Base-by-base conservation (phyloP, 2,888 invertebrate genomes). In the Eupithecia subfuscata region DNA sequence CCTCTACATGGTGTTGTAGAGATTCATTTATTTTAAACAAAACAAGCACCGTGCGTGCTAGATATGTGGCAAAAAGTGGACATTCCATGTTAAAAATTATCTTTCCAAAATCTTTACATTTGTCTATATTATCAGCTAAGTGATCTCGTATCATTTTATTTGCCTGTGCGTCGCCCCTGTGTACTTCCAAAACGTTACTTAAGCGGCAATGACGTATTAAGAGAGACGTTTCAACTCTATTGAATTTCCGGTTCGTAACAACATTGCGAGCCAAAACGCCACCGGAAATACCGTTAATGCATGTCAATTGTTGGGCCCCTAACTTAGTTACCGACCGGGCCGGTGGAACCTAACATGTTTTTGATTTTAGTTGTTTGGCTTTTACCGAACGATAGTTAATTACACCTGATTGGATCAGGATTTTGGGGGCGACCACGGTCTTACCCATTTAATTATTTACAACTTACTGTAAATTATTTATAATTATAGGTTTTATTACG, bases 231-330 rank as follows among this genome's bases (percentile, higher is more conserved):
- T 87, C 65, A 87, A 87, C 86, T 90, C 89, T 89, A 94, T 93
- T 90, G 92, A 94, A 93, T 94, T 94, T 94, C 94, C 94, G 92
- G 90, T 79, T 88, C 85, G 88, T 93, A 93, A 93, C 86, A 89
- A 91, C 85, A 84, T 92, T 88, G 86, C 85, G 86, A 84, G 84
- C 85, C 88, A 18, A 86, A 89, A 89, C 89, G 89, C 85, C 86
- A 86, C 81, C 90, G 94, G 94, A 94, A 92, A 92, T 91, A 89
- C 90, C 86, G 89, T 87, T 93, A 94, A 94, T 94, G 93, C 94
- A 93, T 92, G 92, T 90, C 94, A 93, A 94, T 94, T 94, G 93
- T 92, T 89, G 89, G 87, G 84, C 88, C 90, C 90, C 87, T 89
- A 88, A 92, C 89, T 87, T 89, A 81, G 88, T 91, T 89, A 87